These are phyloP conservation scores for Sphecodes monilicornis DNA, from an alignment of 2,888 invertebrate species.

Conservation along the genomic window DNA sequence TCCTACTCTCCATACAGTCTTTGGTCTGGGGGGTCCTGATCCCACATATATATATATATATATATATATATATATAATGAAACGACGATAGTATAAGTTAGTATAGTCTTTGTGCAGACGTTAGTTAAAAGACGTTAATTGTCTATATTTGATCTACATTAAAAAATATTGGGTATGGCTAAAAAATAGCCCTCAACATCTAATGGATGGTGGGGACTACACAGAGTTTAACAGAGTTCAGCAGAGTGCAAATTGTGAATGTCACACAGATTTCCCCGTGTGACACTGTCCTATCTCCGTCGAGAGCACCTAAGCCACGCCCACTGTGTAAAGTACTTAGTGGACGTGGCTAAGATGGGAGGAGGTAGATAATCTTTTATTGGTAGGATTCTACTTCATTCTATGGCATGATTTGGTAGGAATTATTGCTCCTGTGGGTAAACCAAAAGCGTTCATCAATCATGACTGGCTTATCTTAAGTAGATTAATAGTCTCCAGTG, in stretches of 20 bases:
- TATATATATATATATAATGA: too few relatives aligned
- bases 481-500: not conserved
- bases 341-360: not conserved
- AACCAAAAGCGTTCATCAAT: not conserved
- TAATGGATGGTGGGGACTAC: too few relatives aligned
- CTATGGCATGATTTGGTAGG: not conserved
- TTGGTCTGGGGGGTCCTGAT: too few relatives aligned
- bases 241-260: not conserved
- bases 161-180: too few relatives aligned
- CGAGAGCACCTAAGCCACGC: not conserved
- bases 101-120: too few relatives aligned
- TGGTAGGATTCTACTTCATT: not conserved
- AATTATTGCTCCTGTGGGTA: not conserved
- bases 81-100: too few relatives aligned
- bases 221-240: too few relatives aligned
- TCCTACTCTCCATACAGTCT: too few relatives aligned
- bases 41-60: too few relatives aligned
- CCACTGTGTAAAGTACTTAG: not conserved
- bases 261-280: not conserved
- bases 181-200: too few relatives aligned
- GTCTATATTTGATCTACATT: too few relatives aligned
- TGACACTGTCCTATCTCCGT: not conserved
- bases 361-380: not conserved
- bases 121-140: too few relatives aligned
- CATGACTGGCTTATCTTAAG: not conserved